phyloP scores from a whole-genome alignment of 2,888 invertebrate species.

The Lepidochrysops patricia region DNA sequence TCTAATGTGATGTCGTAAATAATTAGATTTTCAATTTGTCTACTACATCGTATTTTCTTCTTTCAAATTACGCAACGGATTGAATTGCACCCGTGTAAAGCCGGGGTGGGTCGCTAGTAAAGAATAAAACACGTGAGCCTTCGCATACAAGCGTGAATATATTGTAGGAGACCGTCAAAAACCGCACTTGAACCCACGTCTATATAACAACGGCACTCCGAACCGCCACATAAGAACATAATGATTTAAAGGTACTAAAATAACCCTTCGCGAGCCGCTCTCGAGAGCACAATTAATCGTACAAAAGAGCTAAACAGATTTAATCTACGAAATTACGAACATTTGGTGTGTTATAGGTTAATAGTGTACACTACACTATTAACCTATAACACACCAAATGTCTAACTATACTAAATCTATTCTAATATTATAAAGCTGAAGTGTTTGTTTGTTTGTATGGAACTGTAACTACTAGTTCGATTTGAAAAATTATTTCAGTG shows the following conservation, averaged over 20 bases:
- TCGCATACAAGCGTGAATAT: neutral
- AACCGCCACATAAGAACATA: slow-evolving; percentile 8
- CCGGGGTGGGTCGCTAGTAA: no score
- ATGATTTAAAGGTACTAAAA: slow-evolving; percentile 24
- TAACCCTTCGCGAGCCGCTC: slow-evolving; percentile 6
- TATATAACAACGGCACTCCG: neutral
- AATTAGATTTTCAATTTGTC: no score
- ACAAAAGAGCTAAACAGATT: neutral
- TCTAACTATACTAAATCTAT: no score
- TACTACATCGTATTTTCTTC: no score
- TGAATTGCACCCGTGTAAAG: no score
- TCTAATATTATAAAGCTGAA: no score
- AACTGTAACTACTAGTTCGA: no score
- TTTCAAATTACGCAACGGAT: no score
- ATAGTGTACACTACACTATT: no score
- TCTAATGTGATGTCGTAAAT: no score
- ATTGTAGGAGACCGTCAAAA: neutral
- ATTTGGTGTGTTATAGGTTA: neutral
- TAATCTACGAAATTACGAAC: neutral
- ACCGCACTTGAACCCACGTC: slow-evolving; percentile 6
- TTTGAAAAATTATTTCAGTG: no score
- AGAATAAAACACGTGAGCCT: neutral
- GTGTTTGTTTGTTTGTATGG: no score
- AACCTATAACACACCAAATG: neutral
- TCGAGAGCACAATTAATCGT: neutral